Percentiles rank a stretch among this genome's conserved stretches.
Evolutionary conservation across 2,113 vertebrate genomes (phyloP).

Genomic region (Equus przewalskii): DNA sequence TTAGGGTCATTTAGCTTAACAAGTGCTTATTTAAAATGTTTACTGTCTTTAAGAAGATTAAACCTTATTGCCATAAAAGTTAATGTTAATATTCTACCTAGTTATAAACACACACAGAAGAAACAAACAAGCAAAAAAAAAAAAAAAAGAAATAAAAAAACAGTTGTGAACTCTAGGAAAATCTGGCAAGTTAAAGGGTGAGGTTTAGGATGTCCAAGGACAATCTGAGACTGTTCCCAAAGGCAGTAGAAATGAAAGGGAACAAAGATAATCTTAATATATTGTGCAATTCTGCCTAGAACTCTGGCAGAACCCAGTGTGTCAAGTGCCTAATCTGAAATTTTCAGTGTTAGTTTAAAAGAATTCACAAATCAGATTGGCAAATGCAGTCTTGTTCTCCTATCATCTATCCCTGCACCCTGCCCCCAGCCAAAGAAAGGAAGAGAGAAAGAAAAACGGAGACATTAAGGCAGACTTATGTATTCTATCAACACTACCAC

Average conservation of each 20-base stretch:
- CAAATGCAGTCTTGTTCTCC: background rate
- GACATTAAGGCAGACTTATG: background rate
- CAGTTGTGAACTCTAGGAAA: background rate
- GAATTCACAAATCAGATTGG: background rate
- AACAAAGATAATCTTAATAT: background rate
- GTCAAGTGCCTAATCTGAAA: slow-evolving; percentile 12
- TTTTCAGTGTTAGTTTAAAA: slow-evolving; percentile 36
- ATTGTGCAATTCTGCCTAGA: background rate
- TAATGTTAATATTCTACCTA: background rate
- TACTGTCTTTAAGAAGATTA: slow-evolving; percentile 29
- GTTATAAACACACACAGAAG: background rate
- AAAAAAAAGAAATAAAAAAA: background rate
- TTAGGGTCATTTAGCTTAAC: background rate
- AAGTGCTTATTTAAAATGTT: slow-evolving; percentile 49
- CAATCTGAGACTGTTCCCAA: background rate
- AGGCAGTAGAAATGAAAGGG: background rate
- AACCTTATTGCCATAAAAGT: background rate
- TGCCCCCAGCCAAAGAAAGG: background rate
- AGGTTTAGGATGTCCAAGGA: background rate
- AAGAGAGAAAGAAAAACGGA: background rate
- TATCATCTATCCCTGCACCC: background rate
- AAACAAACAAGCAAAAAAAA: slow-evolving; percentile 26
- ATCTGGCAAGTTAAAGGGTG: background rate
- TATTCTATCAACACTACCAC: background rate
- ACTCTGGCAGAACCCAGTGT: background rate